A percentile compares a stretch with the other conserved stretches of the same genome.
Conservation (phyloP, 1,140 invertebrate genomes). For the Drosophila seguyi region DNA sequence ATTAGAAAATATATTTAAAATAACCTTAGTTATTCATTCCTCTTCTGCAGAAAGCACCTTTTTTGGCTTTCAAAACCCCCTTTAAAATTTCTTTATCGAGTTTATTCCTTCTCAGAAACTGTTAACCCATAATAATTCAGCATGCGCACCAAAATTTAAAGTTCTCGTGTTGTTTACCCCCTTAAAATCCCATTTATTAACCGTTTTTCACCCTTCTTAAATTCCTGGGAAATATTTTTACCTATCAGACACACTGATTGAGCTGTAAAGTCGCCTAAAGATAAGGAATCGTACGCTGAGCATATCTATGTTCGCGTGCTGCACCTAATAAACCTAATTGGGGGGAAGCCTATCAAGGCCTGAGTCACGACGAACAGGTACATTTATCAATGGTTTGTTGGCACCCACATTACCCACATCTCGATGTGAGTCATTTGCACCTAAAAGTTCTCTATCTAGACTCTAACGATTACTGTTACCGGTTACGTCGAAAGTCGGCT, state of each 20-base stretch:
- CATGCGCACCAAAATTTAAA: neutral
- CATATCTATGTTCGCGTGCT: slow-evolving; percentile 18
- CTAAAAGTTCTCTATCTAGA: neutral
- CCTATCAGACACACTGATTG: neutral
- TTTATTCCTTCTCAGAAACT: neutral
- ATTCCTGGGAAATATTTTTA: neutral
- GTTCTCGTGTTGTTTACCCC: neutral
- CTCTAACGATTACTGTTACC: slow-evolving; percentile 2
- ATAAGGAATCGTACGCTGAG: neutral
- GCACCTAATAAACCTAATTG: neutral
- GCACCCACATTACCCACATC: slow-evolving; percentile 4
- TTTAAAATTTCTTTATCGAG: neutral
- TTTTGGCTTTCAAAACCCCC: neutral
- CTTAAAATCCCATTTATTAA: neutral
- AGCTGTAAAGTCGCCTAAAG: neutral
- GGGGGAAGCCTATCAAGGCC: slow-evolving; percentile 15
- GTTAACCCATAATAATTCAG: neutral
- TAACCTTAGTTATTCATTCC: neutral
- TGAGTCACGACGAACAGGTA: slow-evolving; percentile 18
- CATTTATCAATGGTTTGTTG: slow-evolving; percentile 24
- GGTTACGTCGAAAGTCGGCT: slow-evolving; percentile 20
- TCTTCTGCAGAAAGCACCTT: neutral
- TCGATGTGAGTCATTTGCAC: slow-evolving; percentile 33
- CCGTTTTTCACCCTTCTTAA: neutral
- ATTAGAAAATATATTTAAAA: neutral